These are phyloP conservation scores for Brachyistius frenatus DNA, from an alignment of 2,113 vertebrate species.

Conservation along the genomic window DNA sequence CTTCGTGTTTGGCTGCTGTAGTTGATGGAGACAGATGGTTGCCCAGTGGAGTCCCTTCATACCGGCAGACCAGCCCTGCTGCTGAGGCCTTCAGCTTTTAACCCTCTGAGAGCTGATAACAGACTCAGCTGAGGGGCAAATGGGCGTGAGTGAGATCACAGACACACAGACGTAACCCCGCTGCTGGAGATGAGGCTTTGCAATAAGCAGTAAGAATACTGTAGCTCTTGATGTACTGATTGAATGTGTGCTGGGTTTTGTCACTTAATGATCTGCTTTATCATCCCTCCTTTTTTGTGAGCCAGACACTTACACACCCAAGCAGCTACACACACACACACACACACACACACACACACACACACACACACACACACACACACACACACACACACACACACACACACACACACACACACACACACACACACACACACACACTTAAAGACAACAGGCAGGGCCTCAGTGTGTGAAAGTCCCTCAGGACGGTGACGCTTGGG, in stretches of 20 bases:
- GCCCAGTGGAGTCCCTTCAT: slow-evolving; percentile 66
- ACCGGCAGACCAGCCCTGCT: slow-evolving; percentile 55
- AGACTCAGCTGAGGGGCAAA: slow-evolving; percentile 43
- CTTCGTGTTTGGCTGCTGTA: slow-evolving; percentile 46
- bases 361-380: slow-evolving; percentile 10
- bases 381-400: background rate
- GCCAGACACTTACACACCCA: slow-evolving; percentile 25
- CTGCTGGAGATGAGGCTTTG: background rate
- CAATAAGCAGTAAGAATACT: slow-evolving; percentile 14
- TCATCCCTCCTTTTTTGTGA: slow-evolving; percentile 27
- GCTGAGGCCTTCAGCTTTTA: slow-evolving; percentile 67
- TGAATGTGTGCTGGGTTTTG: background rate
- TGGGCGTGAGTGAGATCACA: slow-evolving; percentile 29
- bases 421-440: slow-evolving; percentile 25
- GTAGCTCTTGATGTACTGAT: background rate
- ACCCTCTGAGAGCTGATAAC: slow-evolving; percentile 59
- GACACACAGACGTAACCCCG: slow-evolving; percentile 16
- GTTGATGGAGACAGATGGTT: slow-evolving; percentile 71
- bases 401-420: slow-evolving; percentile 13
- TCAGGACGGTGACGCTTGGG: slow-evolving; percentile 26
- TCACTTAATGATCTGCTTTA: slow-evolving; percentile 35
- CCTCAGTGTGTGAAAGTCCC: slow-evolving; percentile 34
- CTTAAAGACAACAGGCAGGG: slow-evolving; percentile 47
- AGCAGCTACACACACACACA: slow-evolving; percentile 15
- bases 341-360: background rate